Evolutionary conservation across 2,888 invertebrate genomes (phyloP), one percentile per base, ranked within the genome.

Genomic region (Pocota personata): DNA sequence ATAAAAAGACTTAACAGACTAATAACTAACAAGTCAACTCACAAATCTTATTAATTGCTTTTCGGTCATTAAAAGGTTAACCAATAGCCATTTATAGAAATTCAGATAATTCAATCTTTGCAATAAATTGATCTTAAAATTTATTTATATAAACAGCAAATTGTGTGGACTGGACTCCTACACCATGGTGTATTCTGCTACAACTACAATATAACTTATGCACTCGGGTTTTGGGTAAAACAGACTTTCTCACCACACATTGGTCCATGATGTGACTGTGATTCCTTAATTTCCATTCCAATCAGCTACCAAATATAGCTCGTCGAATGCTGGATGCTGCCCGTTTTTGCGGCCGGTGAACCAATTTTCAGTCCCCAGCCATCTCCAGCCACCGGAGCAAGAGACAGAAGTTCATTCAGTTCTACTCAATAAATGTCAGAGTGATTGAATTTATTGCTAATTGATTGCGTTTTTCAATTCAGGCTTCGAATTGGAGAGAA

Each of bases 371-470:
- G 40, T 72, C 48, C 35, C 62, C n/a, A n/a, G n/a, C 32, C 21
- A 8, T 52, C 40, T 32, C 32, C 6, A 10, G 32, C n/a, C 37
- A 19, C 35, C 10, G 52, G 0, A 37, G 50, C 37, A 55, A 55
- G 52, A 73, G 62, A 75, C 46, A 71, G 80, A 66, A 66, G 69
- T 72, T 86, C 86, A 77, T 82, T 86, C 86, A 77, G 82, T 86
- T 86, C 86, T 86, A 76, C 72, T 82, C 87, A 82, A 87, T 87
- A 87, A 86, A 82, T 82, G 87, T 87, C 87, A 87, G 77, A 82
- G 82, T 82, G 87, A 87, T 87, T 82, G 82, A 87, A 87, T 87
- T 87, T 87, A 87, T 87, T 87, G 87, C 87, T 82, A 87, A 87
- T 87, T 87, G 87, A 87, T 87, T 87, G 87, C 87, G 82, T 82